Conservation (phyloP, 2,888 invertebrate species). For the Heliconius ethilla region DNA sequence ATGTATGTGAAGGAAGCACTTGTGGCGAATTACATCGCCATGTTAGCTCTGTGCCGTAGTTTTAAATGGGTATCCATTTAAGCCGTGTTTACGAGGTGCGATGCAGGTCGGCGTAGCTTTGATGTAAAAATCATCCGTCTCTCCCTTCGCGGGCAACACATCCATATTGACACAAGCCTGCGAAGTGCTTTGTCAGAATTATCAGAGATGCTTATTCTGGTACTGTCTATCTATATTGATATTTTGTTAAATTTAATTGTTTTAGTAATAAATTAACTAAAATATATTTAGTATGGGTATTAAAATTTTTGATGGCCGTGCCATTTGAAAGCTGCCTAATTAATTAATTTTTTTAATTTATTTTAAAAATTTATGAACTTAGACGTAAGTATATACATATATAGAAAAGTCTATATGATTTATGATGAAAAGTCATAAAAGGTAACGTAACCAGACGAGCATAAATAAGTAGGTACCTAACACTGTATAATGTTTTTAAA, state of each 20-base stretch:
- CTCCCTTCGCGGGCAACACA: constrained; percentile 60
- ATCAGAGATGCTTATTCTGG: constrained; percentile 43
- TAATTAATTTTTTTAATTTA: neutral
- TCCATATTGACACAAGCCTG: constrained; percentile 69
- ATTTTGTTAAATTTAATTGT: neutral
- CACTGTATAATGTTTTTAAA: neutral
- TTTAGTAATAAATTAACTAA: neutral
- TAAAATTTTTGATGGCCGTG: too few relatives aligned
- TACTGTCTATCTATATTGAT: neutral
- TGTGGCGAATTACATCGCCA: constrained; percentile 41
- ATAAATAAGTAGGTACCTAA: neutral
- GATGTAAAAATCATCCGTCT: constrained; percentile 74
- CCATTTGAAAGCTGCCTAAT: neutral
- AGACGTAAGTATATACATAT: too few relatives aligned
- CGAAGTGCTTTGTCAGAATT: constrained; percentile 48
- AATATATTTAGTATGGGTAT: too few relatives aligned
- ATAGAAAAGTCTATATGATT: too few relatives aligned
- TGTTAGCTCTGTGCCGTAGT: constrained; percentile 41
- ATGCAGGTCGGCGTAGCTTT: constrained; percentile 66
- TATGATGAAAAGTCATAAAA: too few relatives aligned
- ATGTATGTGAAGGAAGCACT: constrained; percentile 32
- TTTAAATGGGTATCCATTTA: constrained; percentile 44
- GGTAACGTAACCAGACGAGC: too few relatives aligned
- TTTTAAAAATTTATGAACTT: neutral
- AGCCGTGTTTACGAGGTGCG: constrained; percentile 57